Base-by-base conservation (phyloP, 2,113 vertebrate species). In the Coregonus clupeaformis region DNA sequence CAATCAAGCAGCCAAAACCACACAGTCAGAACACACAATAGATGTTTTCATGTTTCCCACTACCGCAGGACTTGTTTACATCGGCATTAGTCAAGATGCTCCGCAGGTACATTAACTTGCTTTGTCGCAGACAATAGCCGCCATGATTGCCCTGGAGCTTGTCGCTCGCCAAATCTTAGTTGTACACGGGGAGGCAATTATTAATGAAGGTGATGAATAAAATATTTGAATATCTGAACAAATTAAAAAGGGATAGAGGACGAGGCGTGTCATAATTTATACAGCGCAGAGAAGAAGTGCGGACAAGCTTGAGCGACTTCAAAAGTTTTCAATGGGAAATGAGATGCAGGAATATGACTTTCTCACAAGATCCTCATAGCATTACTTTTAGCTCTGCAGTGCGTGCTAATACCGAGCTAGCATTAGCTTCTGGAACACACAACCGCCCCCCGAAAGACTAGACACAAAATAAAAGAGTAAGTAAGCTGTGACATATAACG, bases 401-500 rank as follows among this genome's bases (percentile, higher is more conserved):
- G 74, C 84, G 84, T 85, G 80, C 75, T 80, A 82, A 84, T 85
- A n/a, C 4, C 63, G 68, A 72, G 80, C 77, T 79, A 82, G 81
- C 78, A 81, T 76, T 79, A 82, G 78, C 83, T 79, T 57, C 64
- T 52, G 49, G 49, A 52, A 52, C 16, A 16, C 49, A 52, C 36
- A 42, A 77, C 82, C 79, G 67, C 27, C 78, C 82, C 86, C 80
- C 83, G 71, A 65, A 69, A 82, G 84, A 81, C 75, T 77, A 71
- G 60, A 69, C 82, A 74, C 80, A 86, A 81, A 88, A 27, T 6
- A 66, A 29, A 55, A 4, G 76, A 74, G 77, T 72, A 72, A 69
- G 80, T 75, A 76, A 74, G 80, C 84, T 82, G 84, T 85, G 85
- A 87, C 88, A 89, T 89, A 82, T 77, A 79, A 86, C 69, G 52